phyloP scores from a whole-genome alignment of 2,113 vertebrate genomes.

The Cranoglanis bouderius region DNA sequence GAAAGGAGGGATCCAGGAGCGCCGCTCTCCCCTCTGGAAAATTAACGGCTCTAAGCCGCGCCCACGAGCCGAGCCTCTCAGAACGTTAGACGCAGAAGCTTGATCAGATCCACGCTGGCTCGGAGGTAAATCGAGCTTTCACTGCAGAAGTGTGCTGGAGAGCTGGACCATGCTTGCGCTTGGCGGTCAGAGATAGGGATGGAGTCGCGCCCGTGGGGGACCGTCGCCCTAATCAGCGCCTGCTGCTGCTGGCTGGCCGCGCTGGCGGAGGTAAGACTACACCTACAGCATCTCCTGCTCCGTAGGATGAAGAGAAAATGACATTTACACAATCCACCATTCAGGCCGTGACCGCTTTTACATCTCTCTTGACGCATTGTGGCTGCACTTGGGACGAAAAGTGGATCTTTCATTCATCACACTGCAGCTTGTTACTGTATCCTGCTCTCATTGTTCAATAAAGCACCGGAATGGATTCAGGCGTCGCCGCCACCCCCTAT shows the following conservation, averaged over 20 bases:
- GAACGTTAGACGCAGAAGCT: not conserved
- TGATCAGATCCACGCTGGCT: slow-evolving; percentile 19
- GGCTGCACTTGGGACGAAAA: slow-evolving; percentile 15
- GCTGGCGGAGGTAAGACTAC: slow-evolving; percentile 69
- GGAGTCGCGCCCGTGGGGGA: slow-evolving; percentile 66
- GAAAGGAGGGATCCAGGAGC: slow-evolving; percentile 31
- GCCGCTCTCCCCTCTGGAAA: not conserved
- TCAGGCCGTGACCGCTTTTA: not conserved
- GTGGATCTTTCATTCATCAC: slow-evolving; percentile 11
- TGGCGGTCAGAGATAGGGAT: slow-evolving; percentile 68
- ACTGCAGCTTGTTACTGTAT: slow-evolving; percentile 19
- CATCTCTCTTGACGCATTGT: slow-evolving; percentile 10
- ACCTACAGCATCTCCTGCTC: slow-evolving; percentile 1
- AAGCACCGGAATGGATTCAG: slow-evolving; percentile 38
- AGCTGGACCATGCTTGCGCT: slow-evolving; percentile 63
- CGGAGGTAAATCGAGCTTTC: not conserved
- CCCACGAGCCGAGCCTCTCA: slow-evolving; percentile 36
- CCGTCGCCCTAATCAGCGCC: slow-evolving; percentile 69
- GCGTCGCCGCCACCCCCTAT: slow-evolving; percentile 48
- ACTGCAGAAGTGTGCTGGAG: not conserved
- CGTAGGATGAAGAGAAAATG: not conserved
- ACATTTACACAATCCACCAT: not conserved
- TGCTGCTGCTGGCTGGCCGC: slow-evolving; percentile 69
- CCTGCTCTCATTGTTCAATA: slow-evolving; percentile 50
- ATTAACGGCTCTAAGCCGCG: slow-evolving; percentile 27